These are phyloP conservation scores for Vidua chalybeata DNA, from an alignment of 2,113 vertebrate genomes.

Conservation along the genomic window DNA sequence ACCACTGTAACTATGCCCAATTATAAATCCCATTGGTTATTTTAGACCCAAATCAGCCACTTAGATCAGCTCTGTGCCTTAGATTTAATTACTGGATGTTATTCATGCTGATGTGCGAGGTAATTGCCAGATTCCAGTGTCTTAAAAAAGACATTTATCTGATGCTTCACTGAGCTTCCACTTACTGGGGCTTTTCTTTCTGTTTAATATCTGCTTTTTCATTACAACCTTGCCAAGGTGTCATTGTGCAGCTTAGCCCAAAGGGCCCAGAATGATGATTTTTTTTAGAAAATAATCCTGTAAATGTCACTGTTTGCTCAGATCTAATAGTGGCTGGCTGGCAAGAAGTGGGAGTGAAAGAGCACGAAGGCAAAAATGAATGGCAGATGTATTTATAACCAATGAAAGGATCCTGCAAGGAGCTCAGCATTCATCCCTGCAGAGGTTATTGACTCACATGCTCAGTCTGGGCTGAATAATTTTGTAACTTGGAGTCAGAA, in stretches of 20 bases:
- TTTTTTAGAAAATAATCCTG: not conserved
- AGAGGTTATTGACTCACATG: not conserved
- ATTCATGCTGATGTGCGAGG: not conserved
- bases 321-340: not conserved
- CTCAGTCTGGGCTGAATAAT: not conserved
- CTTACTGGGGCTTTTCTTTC: not conserved
- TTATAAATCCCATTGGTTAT: not conserved
- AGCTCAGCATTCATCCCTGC: not conserved
- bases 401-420: not conserved
- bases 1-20: not conserved
- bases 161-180: not conserved
- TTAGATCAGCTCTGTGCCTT: not conserved
- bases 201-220: not conserved
- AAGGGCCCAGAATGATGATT: not conserved
- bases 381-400: slow-evolving; percentile 32
- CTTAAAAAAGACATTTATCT: not conserved
- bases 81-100: not conserved
- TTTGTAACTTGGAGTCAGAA: not conserved
- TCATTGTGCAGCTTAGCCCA: not conserved
- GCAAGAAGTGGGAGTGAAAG: not conserved
- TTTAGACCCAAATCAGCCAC: not conserved
- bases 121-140: not conserved
- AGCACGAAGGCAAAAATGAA: not conserved
- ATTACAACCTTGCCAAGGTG: not conserved
- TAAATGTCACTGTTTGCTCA: not conserved